Evolutionary conservation across 2,797 vertebrate species (phyloP).

Genomic region (Bucorvus abyssinicus): DNA sequence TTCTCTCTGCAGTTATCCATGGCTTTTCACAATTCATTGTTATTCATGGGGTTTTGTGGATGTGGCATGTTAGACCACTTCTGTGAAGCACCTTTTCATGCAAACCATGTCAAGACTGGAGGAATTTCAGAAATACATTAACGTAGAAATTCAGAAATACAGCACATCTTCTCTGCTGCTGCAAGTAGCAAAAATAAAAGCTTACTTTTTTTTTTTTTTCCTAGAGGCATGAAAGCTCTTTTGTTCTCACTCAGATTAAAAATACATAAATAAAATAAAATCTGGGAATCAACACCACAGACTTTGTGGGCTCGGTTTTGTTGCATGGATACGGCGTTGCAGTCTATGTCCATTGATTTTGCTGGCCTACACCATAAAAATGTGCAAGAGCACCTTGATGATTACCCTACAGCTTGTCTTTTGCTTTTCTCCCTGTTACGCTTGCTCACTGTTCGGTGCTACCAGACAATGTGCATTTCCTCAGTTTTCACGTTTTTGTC

Average conservation of each 20-base stretch:
- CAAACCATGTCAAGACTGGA: not conserved
- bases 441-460: not conserved
- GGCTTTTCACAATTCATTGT: not conserved
- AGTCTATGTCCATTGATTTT: not conserved
- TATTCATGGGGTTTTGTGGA: not conserved
- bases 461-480: not conserved
- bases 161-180: not conserved
- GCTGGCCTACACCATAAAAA: not conserved
- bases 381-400: not conserved
- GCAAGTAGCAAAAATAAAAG: not conserved
- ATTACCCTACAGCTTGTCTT: not conserved
- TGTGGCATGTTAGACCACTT: not conserved
- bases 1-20: not conserved
- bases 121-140: not conserved
- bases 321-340: accelerated
- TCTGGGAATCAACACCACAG: not conserved
- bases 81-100: not conserved
- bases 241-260: not conserved
- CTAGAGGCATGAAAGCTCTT: not conserved
- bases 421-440: not conserved
- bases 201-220: not conserved
- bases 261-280: not conserved
- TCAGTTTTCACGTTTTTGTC: not conserved
- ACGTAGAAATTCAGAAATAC: not conserved
- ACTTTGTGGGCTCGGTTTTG: not conserved